A percentile compares a stretch with the other conserved stretches of the same genome.
Conservation (phyloP, 2,797 vertebrate genomes). For the Australoheros facetus region DNA sequence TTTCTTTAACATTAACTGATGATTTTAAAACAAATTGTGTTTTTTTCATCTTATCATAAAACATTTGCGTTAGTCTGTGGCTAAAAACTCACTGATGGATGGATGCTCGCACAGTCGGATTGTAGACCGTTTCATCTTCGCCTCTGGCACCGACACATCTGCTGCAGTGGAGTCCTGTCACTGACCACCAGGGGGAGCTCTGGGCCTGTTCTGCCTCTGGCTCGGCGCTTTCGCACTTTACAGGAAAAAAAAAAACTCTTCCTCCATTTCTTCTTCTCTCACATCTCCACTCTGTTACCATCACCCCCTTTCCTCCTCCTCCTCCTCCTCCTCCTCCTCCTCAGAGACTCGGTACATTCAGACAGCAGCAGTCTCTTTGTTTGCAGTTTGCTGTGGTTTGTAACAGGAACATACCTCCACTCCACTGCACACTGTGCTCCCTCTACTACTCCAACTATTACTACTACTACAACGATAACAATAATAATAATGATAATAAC, state of each 20-base stretch:
- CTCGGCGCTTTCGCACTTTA: neutral
- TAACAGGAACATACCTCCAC: slow-evolving; percentile 24
- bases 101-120: neutral
- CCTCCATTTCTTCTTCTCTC: slow-evolving; percentile 24
- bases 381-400: slow-evolving; percentile 36
- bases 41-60: too few species aligned
- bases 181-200: slow-evolving; percentile 46
- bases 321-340: neutral
- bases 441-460: neutral
- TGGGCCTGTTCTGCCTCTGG: slow-evolving; percentile 6
- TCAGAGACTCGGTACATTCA: slow-evolving; percentile 15
- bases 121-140: neutral
- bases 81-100: neutral
- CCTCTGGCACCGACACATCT: neutral
- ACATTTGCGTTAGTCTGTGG: neutral
- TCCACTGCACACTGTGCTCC: neutral
- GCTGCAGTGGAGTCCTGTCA: neutral
- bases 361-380: slow-evolving; percentile 45
- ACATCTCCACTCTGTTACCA: neutral
- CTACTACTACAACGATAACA: neutral
- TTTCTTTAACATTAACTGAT: neutral
- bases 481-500: neutral
- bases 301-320: neutral
- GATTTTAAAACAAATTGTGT: too few species aligned
- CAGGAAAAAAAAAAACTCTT: slow-evolving; percentile 14